Percentiles rank a stretch among this genome's conserved stretches.
These are phyloP conservation scores for Littorina saxatilis DNA, from an alignment of 1,140 invertebrate species.

Conservation along the genomic window DNA sequence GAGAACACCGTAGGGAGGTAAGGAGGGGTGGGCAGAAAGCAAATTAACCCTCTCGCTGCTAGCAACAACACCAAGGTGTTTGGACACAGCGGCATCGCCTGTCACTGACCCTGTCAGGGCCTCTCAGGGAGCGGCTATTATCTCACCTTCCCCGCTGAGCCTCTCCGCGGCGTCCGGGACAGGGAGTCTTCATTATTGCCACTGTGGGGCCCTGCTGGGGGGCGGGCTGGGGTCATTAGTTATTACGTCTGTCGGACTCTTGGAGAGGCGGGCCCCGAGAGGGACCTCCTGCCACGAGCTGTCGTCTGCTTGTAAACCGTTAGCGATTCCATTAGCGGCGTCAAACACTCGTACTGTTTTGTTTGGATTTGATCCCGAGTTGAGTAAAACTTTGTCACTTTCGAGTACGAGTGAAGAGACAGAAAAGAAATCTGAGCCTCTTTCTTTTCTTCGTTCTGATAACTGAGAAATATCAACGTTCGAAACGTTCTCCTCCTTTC, in stretches of 20 bases:
- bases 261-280: background rate
- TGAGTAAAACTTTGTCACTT: too few species aligned
- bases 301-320: conserved; percentile 9
- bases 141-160: conserved; percentile 13
- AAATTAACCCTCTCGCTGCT: conserved; percentile 22
- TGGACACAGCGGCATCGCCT: conserved; percentile 17
- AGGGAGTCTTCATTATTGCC: background rate
- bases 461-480: too few species aligned
- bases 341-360: background rate
- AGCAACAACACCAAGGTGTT: conserved; percentile 25
- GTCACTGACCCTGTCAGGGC: conserved; percentile 12
- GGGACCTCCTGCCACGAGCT: conserved; percentile 7
- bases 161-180: background rate
- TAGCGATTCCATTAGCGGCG: conserved; percentile 19
- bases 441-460: too few species aligned
- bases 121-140: conserved; percentile 29
- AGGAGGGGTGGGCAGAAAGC: background rate
- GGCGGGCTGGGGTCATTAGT: conserved; percentile 31
- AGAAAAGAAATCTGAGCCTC: too few species aligned
- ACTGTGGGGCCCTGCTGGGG: conserved; percentile 8
- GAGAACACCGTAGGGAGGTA: background rate
- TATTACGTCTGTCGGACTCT: conserved; percentile 24
- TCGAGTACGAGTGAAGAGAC: too few species aligned
- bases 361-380: background rate
- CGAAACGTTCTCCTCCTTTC: too few species aligned